Evolutionary conservation across 2,888 invertebrate species (phyloP), one percentile per base, ranked within the genome.

Genomic region (Nephrocerus scutellatus): DNA sequence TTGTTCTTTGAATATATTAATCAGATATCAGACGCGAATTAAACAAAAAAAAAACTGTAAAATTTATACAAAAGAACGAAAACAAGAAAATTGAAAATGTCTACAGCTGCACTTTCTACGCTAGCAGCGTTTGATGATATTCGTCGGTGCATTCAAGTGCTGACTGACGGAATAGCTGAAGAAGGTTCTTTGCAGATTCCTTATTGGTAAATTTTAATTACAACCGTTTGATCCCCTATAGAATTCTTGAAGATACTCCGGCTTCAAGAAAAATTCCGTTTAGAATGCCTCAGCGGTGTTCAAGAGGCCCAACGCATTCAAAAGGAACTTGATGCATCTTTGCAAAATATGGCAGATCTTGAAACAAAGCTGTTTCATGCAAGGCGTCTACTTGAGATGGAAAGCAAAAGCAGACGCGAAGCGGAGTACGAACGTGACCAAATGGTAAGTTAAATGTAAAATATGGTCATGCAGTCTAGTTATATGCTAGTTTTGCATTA

Each of bases 281-380:
- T 74, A 13, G 80, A 83, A 54, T 85, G 83, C 78, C 64, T 77
- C 1, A 72, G 76, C 2, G 75, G 82, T 0, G 79, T 83, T 22
- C 72, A 76, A 6, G 89, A 90, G 58, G 78, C 83, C n/a, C 71
- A 74, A 26, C 73, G 84, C 0, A 72, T 89, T 14, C 83, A 84
- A 53, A 70, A 74, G 0, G 77, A 81, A 52, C 64, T 89, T 18
- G 81, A 84, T 45, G 76, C 78, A 34, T 76, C 82, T 4, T 76
- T 83, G 23, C 73, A 77, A 14, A 83, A 85, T 30, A 78, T 83
- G 41, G 75, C 79, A 5, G 81, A 82, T 53, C 74, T 87, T 54
- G 86, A 90, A 55, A 79, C 80, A 4, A 87, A 88, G 61, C 74
- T 92, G 45, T 80, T 80, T 50, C 83, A 85, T 63, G 87, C 87